Conservation (phyloP, 2,888 invertebrate species). For the Apodemia duryi region DNA sequence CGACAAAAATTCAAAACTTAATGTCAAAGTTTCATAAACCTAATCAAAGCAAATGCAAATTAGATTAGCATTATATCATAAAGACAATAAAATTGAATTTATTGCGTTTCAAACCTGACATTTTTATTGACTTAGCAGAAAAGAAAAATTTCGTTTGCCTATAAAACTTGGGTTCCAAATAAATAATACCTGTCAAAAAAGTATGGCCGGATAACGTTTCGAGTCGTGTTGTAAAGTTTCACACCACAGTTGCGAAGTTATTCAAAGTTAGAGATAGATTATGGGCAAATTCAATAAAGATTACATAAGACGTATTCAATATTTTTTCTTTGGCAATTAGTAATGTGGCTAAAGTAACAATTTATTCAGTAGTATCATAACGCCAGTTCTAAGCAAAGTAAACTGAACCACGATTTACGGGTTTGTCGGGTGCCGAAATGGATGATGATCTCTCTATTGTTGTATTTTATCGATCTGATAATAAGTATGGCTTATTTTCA, state of each 20-base stretch:
- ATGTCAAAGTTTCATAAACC: neutral
- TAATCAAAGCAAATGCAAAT: neutral
- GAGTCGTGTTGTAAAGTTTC: slow-evolving; percentile 25
- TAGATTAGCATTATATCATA: slow-evolving; percentile 16
- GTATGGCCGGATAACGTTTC: slow-evolving; percentile 24
- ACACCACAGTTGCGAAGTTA: slow-evolving; percentile 31
- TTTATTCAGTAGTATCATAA: neutral
- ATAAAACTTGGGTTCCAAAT: slow-evolving; percentile 24
- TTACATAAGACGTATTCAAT: slow-evolving; percentile 52
- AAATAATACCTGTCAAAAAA: slow-evolving; percentile 32
- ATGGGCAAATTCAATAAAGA: slow-evolving; percentile 46
- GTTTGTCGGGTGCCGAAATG: no score
- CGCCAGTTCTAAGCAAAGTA: no score
- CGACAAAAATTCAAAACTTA: no score
- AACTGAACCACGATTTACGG: no score
- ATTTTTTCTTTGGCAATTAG: slow-evolving; percentile 59
- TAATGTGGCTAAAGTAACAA: slow-evolving; percentile 41
- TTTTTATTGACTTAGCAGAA: slow-evolving; percentile 26
- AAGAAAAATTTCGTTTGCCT: slow-evolving; percentile 26
- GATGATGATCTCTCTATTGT: no score
- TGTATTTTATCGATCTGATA: no score
- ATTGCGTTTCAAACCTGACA: slow-evolving; percentile 21
- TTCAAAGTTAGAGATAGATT: slow-evolving; percentile 36
- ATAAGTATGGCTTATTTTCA: no score
- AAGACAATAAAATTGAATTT: slow-evolving; percentile 26